phyloP scores from a whole-genome alignment of 2,888 invertebrate genomes.

The Embidobia sp. region DNA sequence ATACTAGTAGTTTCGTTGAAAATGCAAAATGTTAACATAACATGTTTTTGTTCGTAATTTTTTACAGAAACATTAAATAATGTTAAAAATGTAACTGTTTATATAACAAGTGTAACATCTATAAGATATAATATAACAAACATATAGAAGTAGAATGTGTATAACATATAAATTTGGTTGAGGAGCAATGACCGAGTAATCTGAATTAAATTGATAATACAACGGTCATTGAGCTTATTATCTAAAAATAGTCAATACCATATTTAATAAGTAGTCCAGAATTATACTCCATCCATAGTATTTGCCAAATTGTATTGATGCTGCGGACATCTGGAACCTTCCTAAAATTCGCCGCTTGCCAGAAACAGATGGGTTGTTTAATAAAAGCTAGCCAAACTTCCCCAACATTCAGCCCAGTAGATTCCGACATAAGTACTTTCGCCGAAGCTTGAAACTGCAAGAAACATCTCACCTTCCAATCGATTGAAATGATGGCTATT shows the following conservation, averaged over 20 bases:
- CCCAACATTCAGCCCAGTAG: not conserved
- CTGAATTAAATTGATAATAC: not conserved
- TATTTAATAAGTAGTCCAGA: conserved; percentile 17
- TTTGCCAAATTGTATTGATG: conserved; percentile 47
- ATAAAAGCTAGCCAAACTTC: conserved; percentile 42
- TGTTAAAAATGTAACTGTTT: too few relatives aligned
- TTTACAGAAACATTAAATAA: too few relatives aligned
- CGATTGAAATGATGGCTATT: too few relatives aligned
- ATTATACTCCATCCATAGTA: conserved; percentile 20
- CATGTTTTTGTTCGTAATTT: too few relatives aligned
- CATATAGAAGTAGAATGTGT: too few relatives aligned
- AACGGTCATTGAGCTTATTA: not conserved
- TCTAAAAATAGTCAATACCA: not conserved
- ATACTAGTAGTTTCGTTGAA: not conserved
- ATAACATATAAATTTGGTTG: too few relatives aligned
- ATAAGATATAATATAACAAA: too few relatives aligned
- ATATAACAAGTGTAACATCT: too few relatives aligned
- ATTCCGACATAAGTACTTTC: conserved; percentile 7
- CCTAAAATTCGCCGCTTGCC: conserved; percentile 34
- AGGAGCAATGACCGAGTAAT: too few relatives aligned
- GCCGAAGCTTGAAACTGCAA: not conserved
- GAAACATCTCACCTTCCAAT: not conserved
- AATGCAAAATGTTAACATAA: too few relatives aligned
- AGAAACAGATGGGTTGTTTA: conserved; percentile 31
- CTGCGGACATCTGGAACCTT: conserved; percentile 40